These are phyloP conservation scores for Malurus leucopterus DNA, from an alignment of 2,797 vertebrate genomes.

Conservation along the genomic window DNA sequence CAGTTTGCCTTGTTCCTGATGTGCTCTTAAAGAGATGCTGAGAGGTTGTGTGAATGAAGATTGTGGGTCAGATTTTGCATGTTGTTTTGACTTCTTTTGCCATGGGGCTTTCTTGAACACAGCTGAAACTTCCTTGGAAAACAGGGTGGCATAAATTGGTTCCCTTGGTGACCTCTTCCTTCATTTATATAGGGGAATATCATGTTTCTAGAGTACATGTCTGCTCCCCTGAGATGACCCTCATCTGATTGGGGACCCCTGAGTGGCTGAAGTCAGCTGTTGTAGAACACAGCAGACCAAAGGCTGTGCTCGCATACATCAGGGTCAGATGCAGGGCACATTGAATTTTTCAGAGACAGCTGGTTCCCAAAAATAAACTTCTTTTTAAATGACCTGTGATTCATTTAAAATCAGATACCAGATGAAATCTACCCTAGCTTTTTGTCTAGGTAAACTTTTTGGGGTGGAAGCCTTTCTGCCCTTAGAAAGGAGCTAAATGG, in stretches of 20 bases:
- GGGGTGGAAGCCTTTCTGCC: not conserved
- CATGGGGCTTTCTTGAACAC: not conserved
- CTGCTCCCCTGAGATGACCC: not conserved
- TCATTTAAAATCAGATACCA: not conserved
- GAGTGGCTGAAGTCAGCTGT: conserved; percentile 28
- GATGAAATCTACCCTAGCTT: not conserved
- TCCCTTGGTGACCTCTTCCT: not conserved
- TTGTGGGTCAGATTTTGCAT: not conserved
- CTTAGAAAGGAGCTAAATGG: not conserved
- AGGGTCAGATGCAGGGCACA: conserved; percentile 30
- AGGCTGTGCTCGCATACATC: not conserved
- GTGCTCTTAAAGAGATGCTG: not conserved
- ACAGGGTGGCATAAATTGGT: not conserved
- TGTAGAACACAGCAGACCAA: not conserved
- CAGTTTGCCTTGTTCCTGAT: not conserved
- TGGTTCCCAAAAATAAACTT: conserved; percentile 33
- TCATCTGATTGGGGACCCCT: not conserved
- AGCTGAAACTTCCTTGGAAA: not conserved
- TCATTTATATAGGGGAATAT: not conserved
- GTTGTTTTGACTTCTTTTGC: not conserved
- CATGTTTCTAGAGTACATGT: not conserved
- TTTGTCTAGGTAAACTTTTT: not conserved
- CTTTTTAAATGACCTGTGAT: not conserved
- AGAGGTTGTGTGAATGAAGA: not conserved
- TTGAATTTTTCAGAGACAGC: conserved; percentile 11